Percentiles rank a stretch among this genome's conserved stretches.
Conservation (phyloP, 2,797 vertebrate species). For the Gallinago nigripennis region DNA sequence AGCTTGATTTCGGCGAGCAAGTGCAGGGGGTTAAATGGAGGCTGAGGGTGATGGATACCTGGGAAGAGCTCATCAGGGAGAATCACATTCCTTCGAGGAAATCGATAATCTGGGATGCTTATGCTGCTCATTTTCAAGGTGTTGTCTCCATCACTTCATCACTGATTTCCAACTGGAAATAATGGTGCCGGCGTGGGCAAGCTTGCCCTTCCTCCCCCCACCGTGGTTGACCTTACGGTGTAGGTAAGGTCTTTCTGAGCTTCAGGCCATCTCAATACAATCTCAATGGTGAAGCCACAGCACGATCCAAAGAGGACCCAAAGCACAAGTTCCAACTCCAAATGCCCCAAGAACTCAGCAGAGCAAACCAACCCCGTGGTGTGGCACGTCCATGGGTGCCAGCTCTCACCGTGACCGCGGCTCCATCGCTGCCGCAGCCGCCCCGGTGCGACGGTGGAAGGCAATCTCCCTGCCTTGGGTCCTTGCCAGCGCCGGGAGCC, state of each 20-base stretch:
- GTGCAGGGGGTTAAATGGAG: not conserved
- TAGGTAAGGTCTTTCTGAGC: not conserved
- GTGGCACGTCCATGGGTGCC: rapidly evolving
- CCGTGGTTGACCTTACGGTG: rapidly evolving
- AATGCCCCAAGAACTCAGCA: rapidly evolving
- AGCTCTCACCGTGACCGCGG: rapidly evolving
- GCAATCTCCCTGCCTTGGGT: not conserved
- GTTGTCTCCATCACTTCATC: not conserved
- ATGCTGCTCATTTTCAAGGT: not conserved
- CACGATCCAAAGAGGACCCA: not conserved
- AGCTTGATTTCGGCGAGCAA: not conserved
- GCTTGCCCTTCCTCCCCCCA: not conserved
- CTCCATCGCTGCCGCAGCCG: not conserved
- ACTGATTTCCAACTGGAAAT: not conserved
- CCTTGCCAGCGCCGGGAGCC: not conserved
- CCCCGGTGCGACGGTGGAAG: rapidly evolving
- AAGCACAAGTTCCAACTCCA: not conserved
- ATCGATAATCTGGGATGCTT: not conserved
- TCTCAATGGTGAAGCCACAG: not conserved
- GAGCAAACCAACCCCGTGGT: not conserved
- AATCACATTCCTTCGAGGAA: not conserved
- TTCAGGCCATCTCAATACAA: not conserved
- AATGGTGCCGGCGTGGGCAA: not conserved
- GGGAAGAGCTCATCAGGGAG: not conserved
- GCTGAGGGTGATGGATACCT: not conserved